Conservation (phyloP, 2,888 invertebrate species). For the Tenthredo mesomela region DNA sequence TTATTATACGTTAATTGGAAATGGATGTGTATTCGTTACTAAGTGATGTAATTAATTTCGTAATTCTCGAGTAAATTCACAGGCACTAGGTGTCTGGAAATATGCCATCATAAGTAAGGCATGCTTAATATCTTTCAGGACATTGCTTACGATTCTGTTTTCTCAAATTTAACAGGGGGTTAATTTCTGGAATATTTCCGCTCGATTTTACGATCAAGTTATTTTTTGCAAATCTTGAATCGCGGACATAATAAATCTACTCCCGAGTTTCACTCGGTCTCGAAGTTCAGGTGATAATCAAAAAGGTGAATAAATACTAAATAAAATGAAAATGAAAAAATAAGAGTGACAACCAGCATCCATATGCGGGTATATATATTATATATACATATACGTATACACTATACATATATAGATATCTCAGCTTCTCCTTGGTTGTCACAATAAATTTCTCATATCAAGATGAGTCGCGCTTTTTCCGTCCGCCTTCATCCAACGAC, state of each 20-base stretch:
- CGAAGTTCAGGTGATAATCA: background rate
- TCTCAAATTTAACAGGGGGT: background rate
- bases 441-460: constrained; percentile 65
- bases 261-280: background rate
- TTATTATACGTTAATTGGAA: constrained; percentile 26
- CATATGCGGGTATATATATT: too few species aligned
- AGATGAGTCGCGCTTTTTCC: constrained; percentile 63
- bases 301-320: background rate
- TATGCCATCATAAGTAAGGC: background rate
- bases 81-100: background rate
- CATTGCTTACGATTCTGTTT: background rate
- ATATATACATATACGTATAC: background rate
- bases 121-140: background rate
- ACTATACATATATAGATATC: constrained; percentile 25
- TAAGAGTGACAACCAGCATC: constrained; percentile 9
- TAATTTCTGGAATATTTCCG: background rate
- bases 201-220: background rate
- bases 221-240: background rate
- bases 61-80: background rate
- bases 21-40: background rate
- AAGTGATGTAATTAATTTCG: background rate
- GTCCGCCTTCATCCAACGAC: constrained; percentile 55
- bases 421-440: constrained; percentile 39
- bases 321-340: constrained; percentile 3
- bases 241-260: background rate